phyloP scores from a whole-genome alignment of 2,888 invertebrate genomes.

The Patella ulyssiponensis region DNA sequence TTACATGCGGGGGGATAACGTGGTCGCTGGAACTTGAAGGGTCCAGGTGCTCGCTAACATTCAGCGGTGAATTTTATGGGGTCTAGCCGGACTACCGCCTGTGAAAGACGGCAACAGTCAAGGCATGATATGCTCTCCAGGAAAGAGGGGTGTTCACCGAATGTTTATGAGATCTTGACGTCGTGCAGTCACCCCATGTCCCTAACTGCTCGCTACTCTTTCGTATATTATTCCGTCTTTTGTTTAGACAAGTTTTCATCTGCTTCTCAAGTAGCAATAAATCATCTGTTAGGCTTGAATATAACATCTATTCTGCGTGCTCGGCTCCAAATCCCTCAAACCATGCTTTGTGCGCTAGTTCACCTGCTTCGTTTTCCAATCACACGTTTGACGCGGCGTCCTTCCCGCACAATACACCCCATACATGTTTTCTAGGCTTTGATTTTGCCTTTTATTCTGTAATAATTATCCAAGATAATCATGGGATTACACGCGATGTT shows the following conservation, averaged over 20 bases:
- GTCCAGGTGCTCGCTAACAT: constrained; percentile 49
- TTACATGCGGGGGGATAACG: constrained; percentile 42
- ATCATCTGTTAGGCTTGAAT: constrained; percentile 63
- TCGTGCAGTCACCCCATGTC: constrained; percentile 20
- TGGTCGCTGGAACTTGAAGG: constrained; percentile 37
- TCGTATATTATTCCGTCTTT: constrained; percentile 38
- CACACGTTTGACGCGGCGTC: constrained; percentile 54
- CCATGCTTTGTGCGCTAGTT: constrained; percentile 55
- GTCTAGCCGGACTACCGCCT: neutral
- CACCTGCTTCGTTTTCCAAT: constrained; percentile 60
- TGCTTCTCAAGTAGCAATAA: constrained; percentile 66
- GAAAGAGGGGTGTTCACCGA: constrained; percentile 9
- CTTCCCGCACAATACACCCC: constrained; percentile 54
- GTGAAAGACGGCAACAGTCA: neutral
- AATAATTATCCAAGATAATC: constrained; percentile 67
- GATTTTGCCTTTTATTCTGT: constrained; percentile 65
- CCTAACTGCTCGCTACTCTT: constrained; percentile 22
- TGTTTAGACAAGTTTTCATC: constrained; percentile 53
- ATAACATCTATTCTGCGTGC: constrained; percentile 63
- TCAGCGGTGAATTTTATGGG: constrained; percentile 13
- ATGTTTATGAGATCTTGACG: constrained; percentile 16
- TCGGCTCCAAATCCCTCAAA: constrained; percentile 54
- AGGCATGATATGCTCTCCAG: constrained; percentile 16
- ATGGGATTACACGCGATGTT: constrained; percentile 62
- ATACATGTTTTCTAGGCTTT: constrained; percentile 45